Evolutionary conservation across 2,888 invertebrate species (phyloP).

Genomic region (Dryococelus australis): DNA sequence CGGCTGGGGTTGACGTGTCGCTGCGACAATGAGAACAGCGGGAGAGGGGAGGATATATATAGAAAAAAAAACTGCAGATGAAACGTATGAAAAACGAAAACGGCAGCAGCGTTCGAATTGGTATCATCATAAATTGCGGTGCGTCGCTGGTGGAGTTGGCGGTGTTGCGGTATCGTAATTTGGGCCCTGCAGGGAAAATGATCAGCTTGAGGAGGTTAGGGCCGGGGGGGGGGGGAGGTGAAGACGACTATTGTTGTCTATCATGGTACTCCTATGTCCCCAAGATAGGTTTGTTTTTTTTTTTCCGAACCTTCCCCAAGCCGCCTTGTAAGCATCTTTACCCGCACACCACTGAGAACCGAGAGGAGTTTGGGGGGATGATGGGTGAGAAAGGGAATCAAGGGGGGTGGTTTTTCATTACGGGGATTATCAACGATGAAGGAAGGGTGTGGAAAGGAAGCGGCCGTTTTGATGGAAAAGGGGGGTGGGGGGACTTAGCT

Average conservation of each 20-base stretch:
- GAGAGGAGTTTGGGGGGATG: not conserved
- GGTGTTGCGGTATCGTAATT: not conserved
- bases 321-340: not conserved
- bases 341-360: not conserved
- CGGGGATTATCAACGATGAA: constrained; percentile 13
- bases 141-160: not conserved
- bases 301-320: not conserved
- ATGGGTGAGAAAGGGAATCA: not conserved
- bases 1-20: not conserved
- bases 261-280: not conserved
- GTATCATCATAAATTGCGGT: not conserved
- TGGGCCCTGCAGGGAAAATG: not conserved
- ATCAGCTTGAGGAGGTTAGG: too few species aligned
- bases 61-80: not conserved
- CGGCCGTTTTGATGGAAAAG: not conserved
- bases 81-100: not conserved
- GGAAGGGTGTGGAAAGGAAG: not conserved
- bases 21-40: not conserved
- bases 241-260: not conserved
- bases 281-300: not conserved
- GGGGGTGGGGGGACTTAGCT: not conserved
- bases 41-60: not conserved
- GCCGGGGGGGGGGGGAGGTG: not conserved
- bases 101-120: not conserved
- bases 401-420: constrained; percentile 27